Percentiles rank a stretch among this genome's conserved stretches.
Conservation (phyloP, 2,888 invertebrate species). For the Agapostemon virescens region DNA sequence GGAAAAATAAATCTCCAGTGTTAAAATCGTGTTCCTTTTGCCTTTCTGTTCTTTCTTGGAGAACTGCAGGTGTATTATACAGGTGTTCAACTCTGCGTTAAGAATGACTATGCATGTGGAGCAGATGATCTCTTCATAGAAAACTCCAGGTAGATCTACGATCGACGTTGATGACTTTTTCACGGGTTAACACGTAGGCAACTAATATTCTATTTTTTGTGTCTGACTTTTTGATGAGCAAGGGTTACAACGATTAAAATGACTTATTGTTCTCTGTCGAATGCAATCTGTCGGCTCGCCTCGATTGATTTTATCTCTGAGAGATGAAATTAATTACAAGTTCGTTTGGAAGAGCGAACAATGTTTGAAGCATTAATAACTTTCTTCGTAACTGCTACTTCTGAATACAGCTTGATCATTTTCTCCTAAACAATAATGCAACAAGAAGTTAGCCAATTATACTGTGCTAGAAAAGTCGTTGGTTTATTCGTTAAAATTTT, state of each 20-base stretch:
- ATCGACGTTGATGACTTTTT: slow-evolving; percentile 59
- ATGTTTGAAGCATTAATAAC: background rate
- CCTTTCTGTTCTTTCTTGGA: background rate
- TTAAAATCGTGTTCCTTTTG: background rate
- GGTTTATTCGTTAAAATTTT: background rate
- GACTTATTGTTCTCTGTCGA: background rate
- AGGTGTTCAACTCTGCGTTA: slow-evolving; percentile 65
- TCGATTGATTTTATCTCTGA: background rate
- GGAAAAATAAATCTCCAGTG: background rate
- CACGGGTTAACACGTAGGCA: slow-evolving; percentile 47
- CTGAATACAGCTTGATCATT: background rate
- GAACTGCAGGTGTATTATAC: slow-evolving; percentile 63
- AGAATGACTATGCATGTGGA: slow-evolving; percentile 59
- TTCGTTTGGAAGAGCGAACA: background rate
- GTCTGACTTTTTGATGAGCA: background rate
- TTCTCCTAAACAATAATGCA: background rate
- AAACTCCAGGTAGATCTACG: slow-evolving; percentile 56
- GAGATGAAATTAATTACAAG: background rate
- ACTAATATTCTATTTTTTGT: slow-evolving; percentile 31
- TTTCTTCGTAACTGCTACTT: background rate
- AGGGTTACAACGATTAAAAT: background rate
- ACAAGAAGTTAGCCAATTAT: no score
- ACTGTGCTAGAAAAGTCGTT: background rate
- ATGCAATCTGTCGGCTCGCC: background rate
- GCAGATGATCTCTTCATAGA: slow-evolving; percentile 62